Base-by-base conservation (phyloP, 2,113 vertebrate genomes). In the Serinus canaria region DNA sequence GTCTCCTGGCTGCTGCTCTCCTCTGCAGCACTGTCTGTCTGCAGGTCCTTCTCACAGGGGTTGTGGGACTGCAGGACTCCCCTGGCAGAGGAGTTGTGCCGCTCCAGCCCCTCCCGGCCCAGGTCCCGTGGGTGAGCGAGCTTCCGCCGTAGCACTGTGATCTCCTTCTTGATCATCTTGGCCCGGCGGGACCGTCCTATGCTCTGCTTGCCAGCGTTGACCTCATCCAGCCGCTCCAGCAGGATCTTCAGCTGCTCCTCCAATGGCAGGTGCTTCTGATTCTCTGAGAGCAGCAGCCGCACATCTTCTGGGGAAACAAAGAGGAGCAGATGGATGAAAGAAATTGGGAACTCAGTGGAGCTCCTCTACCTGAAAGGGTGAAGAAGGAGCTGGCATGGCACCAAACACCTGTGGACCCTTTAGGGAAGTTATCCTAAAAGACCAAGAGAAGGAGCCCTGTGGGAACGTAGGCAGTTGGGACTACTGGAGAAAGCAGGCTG, bases 1-100 rank as follows among this genome's bases (percentile, higher is more conserved):
- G 99, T 99, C 97, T 99, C 99, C 96, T 99, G 99, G 97, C 99
- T 99, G 98, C 99, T 99, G 98, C 99, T 99, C 97, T 99, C 99
- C 58, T 99, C 99, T 1, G 99, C 99, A 62, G 99, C 99, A 14
- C 99, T 99, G 86, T 99, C 98, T 3, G 98, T 98, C 97, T 98
- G 98, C 84, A 96, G 94, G 27, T 98, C 98, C 97, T 98, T 98
- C 96, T 98, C 98, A 0, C 98, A 98, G 66, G 98, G 95, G 97
- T 97, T 98, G 98, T 94, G 98, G 39, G 89, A 96, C 81, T 96
- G 98, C 96, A 94, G 98, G 96, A 72, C 97, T 24, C 98, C 97
- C 60, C 98, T 95, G 95, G 97, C 89, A 10, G 97, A 95, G 62
- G 97, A 83, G 70, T 98, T 41, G 4, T 98, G 98, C 41, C 98